Evolutionary conservation across 1,140 invertebrate species (phyloP).

Genomic region (Ectropis grisescens): DNA sequence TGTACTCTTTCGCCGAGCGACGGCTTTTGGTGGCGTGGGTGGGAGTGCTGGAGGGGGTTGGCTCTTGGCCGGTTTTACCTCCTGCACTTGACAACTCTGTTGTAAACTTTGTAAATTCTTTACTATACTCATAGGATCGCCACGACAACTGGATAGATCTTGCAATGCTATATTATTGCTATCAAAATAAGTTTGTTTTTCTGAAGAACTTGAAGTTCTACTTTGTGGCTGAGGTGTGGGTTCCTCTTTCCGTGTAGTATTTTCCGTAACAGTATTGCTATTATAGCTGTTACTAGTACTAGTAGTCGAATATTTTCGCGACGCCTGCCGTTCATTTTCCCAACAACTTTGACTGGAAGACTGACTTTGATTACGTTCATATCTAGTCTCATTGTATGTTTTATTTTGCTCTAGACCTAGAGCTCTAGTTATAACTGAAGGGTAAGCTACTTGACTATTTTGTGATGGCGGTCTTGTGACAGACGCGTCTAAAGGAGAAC

Average conservation of each 20-base stretch:
- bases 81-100: slow-evolving; percentile 73
- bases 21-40: slow-evolving; percentile 33
- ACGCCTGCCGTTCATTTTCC: slow-evolving; percentile 55
- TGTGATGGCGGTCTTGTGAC: slow-evolving; percentile 75
- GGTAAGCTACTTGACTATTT: slow-evolving; percentile 75
- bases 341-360: slow-evolving; percentile 57
- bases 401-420: slow-evolving; percentile 75
- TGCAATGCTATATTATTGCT: slow-evolving; percentile 73
- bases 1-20: slow-evolving; percentile 67
- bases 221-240: slow-evolving; percentile 30
- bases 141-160: slow-evolving; percentile 78
- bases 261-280: slow-evolving; percentile 64
- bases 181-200: slow-evolving; percentile 56
- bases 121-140: slow-evolving; percentile 81
- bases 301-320: slow-evolving; percentile 54
- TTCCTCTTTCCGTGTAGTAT: slow-evolving; percentile 62
- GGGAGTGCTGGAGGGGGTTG: slow-evolving; percentile 29
- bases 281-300: slow-evolving; percentile 48
- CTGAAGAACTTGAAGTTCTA: slow-evolving; percentile 32
- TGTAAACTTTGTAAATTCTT: slow-evolving; percentile 79
- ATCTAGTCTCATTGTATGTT: slow-evolving; percentile 72
- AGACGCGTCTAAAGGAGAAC: slow-evolving; percentile 78
- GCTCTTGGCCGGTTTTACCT: slow-evolving; percentile 59
- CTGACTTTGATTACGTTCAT: slow-evolving; percentile 71
- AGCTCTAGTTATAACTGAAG: slow-evolving; percentile 80